Conservation (phyloP, 2,113 vertebrate genomes). For the Tragelaphus imberbis region DNA sequence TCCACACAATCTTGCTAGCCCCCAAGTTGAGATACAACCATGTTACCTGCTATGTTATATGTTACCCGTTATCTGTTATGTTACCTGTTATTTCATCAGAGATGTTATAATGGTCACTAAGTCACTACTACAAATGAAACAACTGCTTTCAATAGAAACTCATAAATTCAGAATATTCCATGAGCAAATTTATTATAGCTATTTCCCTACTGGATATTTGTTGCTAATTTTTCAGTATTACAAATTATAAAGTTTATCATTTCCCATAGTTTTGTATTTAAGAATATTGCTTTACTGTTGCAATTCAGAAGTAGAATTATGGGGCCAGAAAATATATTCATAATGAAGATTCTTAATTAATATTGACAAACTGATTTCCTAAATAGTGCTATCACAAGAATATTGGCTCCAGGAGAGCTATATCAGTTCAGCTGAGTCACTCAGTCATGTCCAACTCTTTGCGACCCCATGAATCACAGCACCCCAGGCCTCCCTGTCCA, state of each 20-base stretch:
- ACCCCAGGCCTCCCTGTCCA: too few relatives aligned
- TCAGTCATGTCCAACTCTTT: too few relatives aligned
- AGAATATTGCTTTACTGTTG: neutral
- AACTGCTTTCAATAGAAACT: neutral
- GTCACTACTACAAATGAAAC: neutral
- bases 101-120: neutral
- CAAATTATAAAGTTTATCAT: neutral
- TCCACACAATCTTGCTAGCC: neutral
- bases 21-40: neutral
- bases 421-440: too few relatives aligned
- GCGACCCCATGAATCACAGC: too few relatives aligned
- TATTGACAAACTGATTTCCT: neutral
- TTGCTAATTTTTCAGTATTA: neutral
- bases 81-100: neutral
- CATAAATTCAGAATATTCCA: neutral
- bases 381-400: neutral
- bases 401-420: neutral
- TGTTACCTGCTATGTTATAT: neutral
- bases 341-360: neutral
- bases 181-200: neutral
- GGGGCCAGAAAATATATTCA: neutral
- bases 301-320: neutral
- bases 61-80: too few relatives aligned
- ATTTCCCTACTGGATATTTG: neutral
- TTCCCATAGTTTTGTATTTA: neutral